phyloP scores from a whole-genome alignment of 2,888 invertebrate genomes.

The Drosophila peninsularis region DNA sequence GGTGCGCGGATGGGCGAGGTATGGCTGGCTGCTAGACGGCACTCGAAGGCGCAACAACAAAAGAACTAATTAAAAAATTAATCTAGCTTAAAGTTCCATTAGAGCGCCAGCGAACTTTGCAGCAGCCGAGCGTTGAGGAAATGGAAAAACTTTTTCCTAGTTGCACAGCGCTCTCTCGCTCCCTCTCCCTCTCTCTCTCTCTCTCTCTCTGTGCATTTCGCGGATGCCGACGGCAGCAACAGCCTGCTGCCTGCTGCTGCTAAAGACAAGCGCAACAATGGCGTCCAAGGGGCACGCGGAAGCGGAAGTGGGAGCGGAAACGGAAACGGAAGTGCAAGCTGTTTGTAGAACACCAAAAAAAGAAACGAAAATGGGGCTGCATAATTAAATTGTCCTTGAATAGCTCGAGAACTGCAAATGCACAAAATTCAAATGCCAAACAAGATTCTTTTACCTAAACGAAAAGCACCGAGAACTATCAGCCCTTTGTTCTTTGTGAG shows the following conservation, averaged over 20 bases:
- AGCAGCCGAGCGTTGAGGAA: slow-evolving; percentile 56
- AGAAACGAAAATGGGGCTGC: slow-evolving; percentile 50
- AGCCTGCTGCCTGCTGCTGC: slow-evolving; percentile 62
- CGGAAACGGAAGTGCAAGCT: slow-evolving; percentile 71
- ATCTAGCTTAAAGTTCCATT: slow-evolving; percentile 81
- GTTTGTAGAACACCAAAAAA: slow-evolving; percentile 48
- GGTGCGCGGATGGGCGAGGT: not conserved
- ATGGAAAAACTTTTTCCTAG: slow-evolving; percentile 75
- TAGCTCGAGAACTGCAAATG: slow-evolving; percentile 44
- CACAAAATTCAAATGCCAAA: slow-evolving; percentile 59
- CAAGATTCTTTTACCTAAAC: slow-evolving; percentile 22
- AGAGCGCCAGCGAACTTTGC: slow-evolving; percentile 74
- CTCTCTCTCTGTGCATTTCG: slow-evolving; percentile 50
- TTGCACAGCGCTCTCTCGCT: slow-evolving; percentile 36
- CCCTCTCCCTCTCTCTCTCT: not conserved
- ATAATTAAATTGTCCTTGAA: slow-evolving; percentile 81
- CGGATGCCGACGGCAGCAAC: slow-evolving; percentile 61
- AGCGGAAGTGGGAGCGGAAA: slow-evolving; percentile 12
- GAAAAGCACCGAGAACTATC: not conserved
- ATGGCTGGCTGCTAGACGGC: slow-evolving; percentile 45
- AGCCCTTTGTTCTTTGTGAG: slow-evolving; percentile 48
- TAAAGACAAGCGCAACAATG: slow-evolving; percentile 72
- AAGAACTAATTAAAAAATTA: slow-evolving; percentile 83
- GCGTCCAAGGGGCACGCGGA: slow-evolving; percentile 45
- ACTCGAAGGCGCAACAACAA: slow-evolving; percentile 78